Evolutionary conservation across 1,140 invertebrate species (phyloP).

Genomic region (Triops cancriformis): DNA sequence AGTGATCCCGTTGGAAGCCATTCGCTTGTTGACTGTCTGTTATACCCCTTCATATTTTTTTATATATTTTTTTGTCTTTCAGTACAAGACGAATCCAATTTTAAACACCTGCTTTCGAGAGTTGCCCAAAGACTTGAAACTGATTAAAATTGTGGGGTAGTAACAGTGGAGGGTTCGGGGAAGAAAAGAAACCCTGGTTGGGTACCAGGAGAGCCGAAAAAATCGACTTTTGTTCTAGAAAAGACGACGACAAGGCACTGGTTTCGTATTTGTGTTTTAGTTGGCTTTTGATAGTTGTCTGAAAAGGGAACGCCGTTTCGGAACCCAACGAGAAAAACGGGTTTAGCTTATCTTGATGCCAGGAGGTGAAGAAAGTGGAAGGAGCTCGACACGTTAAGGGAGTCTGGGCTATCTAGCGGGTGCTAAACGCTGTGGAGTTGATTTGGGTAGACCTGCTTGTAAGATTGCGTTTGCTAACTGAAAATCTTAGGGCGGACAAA

Average conservation of each 20-base stretch:
- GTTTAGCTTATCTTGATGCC: neutral
- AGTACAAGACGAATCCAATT: neutral
- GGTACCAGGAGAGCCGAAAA: neutral
- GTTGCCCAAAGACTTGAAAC: neutral
- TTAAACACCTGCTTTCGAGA: neutral
- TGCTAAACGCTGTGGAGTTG: neutral
- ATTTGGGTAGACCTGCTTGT: too few relatives aligned
- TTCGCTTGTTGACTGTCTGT: neutral
- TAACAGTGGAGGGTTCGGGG: neutral
- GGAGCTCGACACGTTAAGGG: neutral
- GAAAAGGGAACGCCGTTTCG: neutral
- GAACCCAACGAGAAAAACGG: neutral
- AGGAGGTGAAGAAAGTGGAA: neutral
- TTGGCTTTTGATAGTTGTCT: neutral
- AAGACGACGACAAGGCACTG: neutral
- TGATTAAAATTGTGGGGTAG: neutral
- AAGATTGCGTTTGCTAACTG: too few relatives aligned
- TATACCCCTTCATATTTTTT: neutral
- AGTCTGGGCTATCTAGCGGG: neutral
- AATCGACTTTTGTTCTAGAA: neutral
- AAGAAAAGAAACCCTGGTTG: neutral
- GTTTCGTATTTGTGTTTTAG: neutral
- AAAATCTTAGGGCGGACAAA: too few relatives aligned
- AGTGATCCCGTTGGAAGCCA: neutral
- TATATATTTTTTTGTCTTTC: neutral